Percentiles rank a stretch among this genome's conserved stretches.
Conservation (phyloP, 2,113 vertebrate genomes). For the Ursus arctos region DNA sequence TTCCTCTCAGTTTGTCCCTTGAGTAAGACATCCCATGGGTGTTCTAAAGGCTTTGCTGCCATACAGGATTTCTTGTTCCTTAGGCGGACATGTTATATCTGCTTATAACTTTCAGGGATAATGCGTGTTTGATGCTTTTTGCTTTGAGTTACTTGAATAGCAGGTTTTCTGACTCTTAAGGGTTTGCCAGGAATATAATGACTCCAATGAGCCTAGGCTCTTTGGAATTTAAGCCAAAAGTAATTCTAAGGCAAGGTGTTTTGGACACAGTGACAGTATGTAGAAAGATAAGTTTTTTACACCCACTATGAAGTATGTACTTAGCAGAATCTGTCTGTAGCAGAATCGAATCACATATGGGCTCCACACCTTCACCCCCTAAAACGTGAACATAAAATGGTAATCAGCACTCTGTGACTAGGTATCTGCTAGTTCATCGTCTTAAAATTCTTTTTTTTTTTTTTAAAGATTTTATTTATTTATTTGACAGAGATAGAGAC, state of each 20-base stretch:
- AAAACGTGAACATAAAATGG: neutral
- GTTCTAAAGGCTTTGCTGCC: neutral
- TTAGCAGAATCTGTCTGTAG: neutral
- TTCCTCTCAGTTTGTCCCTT: neutral
- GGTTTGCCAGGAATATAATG: constrained; percentile 53
- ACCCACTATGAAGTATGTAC: neutral
- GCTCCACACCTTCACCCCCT: neutral
- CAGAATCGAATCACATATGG: neutral
- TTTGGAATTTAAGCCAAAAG: constrained; percentile 21
- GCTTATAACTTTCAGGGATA: constrained; percentile 43
- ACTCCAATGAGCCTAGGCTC: accelerated
- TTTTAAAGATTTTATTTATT: neutral
- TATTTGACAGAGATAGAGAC: neutral
- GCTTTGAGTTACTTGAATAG: constrained; percentile 75
- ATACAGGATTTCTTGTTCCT: neutral
- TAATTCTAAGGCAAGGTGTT: neutral
- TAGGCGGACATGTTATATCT: neutral
- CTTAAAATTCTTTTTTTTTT: neutral
- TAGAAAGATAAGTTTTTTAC: neutral
- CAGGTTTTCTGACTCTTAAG: constrained; percentile 56
- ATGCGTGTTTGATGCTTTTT: constrained; percentile 54
- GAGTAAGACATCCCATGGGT: neutral
- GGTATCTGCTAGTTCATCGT: neutral
- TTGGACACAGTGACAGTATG: neutral
- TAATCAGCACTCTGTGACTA: neutral